These are phyloP conservation scores for Xylota segnis DNA, from an alignment of 2,888 invertebrate genomes.

Conservation along the genomic window DNA sequence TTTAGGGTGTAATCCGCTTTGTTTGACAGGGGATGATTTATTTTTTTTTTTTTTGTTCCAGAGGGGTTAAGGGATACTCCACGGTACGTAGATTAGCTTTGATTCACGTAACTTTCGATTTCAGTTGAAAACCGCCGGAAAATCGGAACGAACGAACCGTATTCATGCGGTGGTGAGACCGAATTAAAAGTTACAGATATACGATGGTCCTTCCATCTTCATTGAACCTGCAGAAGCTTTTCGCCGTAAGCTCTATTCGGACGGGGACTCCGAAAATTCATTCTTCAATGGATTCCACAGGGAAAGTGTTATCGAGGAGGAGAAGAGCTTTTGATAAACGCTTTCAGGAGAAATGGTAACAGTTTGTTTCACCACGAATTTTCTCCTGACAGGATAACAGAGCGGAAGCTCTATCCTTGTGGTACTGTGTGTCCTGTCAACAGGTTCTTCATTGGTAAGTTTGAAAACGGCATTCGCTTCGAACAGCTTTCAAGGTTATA, in stretches of 20 bases:
- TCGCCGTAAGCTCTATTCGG: constrained; percentile 53
- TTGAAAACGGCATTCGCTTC: neutral
- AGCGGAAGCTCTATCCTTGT: neutral
- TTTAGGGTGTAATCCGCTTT: constrained; percentile 32
- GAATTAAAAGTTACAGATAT: constrained; percentile 52
- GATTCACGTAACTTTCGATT: constrained; percentile 44
- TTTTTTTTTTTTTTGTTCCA: neutral
- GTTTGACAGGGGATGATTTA: constrained; percentile 33
- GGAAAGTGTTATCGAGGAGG: constrained; percentile 37
- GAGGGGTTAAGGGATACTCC: constrained; percentile 2
- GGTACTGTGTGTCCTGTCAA: neutral
- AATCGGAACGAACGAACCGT: constrained; percentile 48
- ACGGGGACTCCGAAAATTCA: constrained; percentile 65
- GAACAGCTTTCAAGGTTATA: neutral
- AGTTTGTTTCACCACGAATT: constrained; percentile 45
- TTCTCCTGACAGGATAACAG: constrained; percentile 46
- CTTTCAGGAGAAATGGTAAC: constrained; percentile 38
- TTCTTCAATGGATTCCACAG: constrained; percentile 51
- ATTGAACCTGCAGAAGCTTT: constrained; percentile 41
- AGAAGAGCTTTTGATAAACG: constrained; percentile 23
- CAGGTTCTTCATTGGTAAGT: neutral
- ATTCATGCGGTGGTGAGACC: constrained; percentile 65
- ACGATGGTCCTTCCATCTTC: constrained; percentile 53
- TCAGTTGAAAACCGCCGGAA: constrained; percentile 20
- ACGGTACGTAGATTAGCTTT: neutral